These are phyloP conservation scores for Azemiops feae DNA, from an alignment of 2,113 vertebrate genomes.

Conservation along the genomic window DNA sequence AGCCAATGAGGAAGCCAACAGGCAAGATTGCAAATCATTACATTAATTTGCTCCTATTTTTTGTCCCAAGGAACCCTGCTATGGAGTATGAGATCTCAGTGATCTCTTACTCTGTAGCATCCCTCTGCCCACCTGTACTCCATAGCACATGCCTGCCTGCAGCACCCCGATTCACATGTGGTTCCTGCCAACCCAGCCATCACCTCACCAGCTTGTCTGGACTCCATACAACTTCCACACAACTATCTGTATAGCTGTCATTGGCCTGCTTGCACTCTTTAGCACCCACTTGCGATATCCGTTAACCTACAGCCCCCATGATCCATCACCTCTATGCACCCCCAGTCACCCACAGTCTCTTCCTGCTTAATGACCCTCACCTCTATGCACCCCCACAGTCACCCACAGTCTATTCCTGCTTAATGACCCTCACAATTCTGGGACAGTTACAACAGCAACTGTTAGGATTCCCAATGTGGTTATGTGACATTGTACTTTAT, in stretches of 20 bases:
- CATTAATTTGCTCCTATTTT: background rate
- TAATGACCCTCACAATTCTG: background rate
- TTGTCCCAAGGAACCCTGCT: too few relatives aligned
- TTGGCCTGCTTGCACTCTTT: background rate
- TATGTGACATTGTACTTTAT: background rate
- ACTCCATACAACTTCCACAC: background rate
- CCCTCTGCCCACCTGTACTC: background rate
- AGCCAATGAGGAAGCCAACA: background rate
- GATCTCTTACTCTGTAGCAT: background rate
- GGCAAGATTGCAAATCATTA: background rate
- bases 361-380: too few relatives aligned
- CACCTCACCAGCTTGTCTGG: background rate
- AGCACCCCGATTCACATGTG: background rate
- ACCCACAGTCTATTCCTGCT: background rate
- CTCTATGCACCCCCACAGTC: background rate
- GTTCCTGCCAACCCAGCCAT: background rate
- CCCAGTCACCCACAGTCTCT: background rate
- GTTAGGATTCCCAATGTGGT: background rate
- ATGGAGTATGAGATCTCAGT: background rate
- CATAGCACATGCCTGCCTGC: background rate
- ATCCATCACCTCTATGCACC: background rate
- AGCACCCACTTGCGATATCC: background rate
- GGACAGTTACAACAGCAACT: background rate
- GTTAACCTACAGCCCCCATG: background rate
- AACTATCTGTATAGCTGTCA: background rate